Base-by-base conservation (phyloP, 2,888 invertebrate species). In the Rhimphoctona megacephalus region DNA sequence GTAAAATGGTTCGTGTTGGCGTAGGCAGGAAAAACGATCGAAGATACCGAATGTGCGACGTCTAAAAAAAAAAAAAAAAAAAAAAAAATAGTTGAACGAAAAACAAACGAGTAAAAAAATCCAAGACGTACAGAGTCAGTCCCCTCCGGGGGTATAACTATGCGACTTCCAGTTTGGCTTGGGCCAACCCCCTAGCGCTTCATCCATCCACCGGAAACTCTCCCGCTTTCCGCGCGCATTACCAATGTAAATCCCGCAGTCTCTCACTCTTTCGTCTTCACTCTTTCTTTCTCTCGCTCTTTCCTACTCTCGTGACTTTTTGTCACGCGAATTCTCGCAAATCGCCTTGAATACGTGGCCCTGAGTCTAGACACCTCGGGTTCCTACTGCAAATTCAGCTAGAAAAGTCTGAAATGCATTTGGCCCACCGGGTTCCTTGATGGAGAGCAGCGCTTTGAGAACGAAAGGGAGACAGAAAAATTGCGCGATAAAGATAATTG, bases 261-360 rank as follows among this genome's bases (percentile, higher is more conserved):
- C 81, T 72, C 43, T 52, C 52, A 14, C 83, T 57, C 57, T 49
- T 57, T 66, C 66, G n/a, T 69, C 54, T 74, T 81, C 33, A 57
- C 73, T 52, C 81, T 73, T 43, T 30, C 73, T 52, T 73, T 73
- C 33, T 30, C 57, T 66, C 78, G 46, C n/a, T 39, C 39, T 39
- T 39, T 81, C 14, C 64, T 76, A 81, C 85, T 85, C 81, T 70
- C 88, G 86, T 90, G 91, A 92, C 91, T 92, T 92, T 92, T 92
- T 92, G 92, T 92, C 91, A 89, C 87, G 89, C 87, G 92, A 91
- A 92, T 92, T 91, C 92, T 90, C 92, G 91, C 91, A 92, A 92
- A 92, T 92, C 92, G 92, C 91, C 92, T 90, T 89, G 90, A 89
- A 92, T 91, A 91, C 92, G 88, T 90, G 86, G 90, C 89, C 83